These are phyloP conservation scores for Hemistola chrysoprasaria DNA, from an alignment of 2,888 invertebrate genomes.

Conservation along the genomic window DNA sequence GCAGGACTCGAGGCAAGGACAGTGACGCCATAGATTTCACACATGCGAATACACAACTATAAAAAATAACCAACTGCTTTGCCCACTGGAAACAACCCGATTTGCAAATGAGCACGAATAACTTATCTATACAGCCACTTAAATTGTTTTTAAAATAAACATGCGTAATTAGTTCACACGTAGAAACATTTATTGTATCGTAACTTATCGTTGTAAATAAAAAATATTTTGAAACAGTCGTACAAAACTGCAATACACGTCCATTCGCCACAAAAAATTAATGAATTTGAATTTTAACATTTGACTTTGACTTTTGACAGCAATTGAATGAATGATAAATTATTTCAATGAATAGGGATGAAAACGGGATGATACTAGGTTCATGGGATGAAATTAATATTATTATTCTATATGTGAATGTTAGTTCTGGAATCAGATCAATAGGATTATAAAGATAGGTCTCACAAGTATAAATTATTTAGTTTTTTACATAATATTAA, in stretches of 20 bases:
- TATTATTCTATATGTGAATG: no score
- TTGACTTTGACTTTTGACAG: no score
- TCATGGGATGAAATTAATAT: no score
- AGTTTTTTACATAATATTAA: no score
- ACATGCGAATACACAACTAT: slow-evolving; percentile 53
- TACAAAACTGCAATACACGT: slow-evolving; percentile 13
- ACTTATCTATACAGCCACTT: no score
- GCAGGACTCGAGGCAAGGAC: slow-evolving; percentile 87
- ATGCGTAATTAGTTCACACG: not conserved
- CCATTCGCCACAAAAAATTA: slow-evolving; percentile 11
- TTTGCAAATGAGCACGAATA: not conserved
- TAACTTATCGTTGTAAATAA: slow-evolving; percentile 6
- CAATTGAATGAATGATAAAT: no score
- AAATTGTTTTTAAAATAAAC: not conserved
- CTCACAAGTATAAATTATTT: no score
- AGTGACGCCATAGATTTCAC: slow-evolving; percentile 85
- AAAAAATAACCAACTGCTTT: slow-evolving; percentile 35
- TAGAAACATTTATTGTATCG: no score
- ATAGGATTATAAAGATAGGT: no score
- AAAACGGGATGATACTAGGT: no score
- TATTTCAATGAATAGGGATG: no score
- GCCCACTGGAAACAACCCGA: slow-evolving; percentile 24
- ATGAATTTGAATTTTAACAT: slow-evolving; percentile 1
- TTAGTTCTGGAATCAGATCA: no score
- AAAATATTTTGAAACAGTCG: slow-evolving; percentile 3